These are phyloP conservation scores for Alethe castanea DNA, from an alignment of 2,113 vertebrate genomes.

Conservation along the genomic window DNA sequence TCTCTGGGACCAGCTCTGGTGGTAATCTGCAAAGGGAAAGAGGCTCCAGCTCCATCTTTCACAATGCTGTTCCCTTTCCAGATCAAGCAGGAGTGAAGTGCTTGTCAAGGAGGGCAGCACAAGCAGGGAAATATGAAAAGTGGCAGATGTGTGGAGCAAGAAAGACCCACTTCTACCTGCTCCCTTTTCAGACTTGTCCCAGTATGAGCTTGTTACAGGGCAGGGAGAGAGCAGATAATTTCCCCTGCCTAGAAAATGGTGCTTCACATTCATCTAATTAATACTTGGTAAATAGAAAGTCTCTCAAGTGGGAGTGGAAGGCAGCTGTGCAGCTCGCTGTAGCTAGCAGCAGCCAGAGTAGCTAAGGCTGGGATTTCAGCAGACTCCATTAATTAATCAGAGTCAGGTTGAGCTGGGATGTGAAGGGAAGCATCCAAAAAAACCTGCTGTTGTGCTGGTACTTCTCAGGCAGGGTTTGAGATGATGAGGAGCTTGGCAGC, in stretches of 20 bases:
- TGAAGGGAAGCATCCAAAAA: background rate
- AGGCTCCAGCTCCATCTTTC: background rate
- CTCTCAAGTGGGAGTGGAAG: background rate
- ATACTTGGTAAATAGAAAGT: constrained; percentile 23
- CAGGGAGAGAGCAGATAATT: background rate
- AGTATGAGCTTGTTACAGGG: background rate
- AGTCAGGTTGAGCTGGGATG: background rate
- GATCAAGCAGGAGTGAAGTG: background rate
- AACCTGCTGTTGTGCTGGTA: background rate
- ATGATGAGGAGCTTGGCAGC: background rate
- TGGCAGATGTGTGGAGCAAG: background rate
- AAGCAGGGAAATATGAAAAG: background rate
- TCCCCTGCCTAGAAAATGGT: constrained; percentile 6
- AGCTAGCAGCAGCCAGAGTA: background rate
- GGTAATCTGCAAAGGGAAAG: background rate
- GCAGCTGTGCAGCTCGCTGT: background rate
- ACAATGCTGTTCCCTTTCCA: background rate
- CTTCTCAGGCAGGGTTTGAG: background rate
- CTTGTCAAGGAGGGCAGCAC: background rate
- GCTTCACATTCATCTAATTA: constrained; percentile 31
- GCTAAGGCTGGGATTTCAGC: constrained; percentile 18
- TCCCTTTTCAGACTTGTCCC: background rate
- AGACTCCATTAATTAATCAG: background rate
- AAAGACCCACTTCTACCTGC: background rate
- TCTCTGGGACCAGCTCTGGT: background rate